A percentile compares a stretch with the other conserved stretches of the same genome.
Evolutionary conservation across 1,140 invertebrate species (phyloP).

Genomic region (Drosophila sproati): DNA sequence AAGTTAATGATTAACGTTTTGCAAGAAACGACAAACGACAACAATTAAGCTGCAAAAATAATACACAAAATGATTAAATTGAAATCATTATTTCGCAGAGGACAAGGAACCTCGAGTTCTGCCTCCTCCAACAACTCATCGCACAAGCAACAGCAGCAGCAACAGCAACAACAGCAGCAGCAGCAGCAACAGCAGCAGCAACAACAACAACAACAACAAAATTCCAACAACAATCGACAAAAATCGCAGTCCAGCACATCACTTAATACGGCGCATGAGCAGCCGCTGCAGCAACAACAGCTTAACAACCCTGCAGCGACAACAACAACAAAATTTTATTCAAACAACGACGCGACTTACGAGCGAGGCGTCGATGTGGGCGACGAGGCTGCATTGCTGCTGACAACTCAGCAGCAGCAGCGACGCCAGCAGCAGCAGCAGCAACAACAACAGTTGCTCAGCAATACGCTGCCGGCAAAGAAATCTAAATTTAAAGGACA

Average conservation of each 20-base stretch:
- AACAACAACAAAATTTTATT: constrained; percentile 72
- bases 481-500: constrained; percentile 80
- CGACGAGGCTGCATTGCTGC: constrained; percentile 71
- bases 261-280: constrained; percentile 75
- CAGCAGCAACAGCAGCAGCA: constrained; percentile 64
- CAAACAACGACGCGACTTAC: constrained; percentile 65
- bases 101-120: constrained; percentile 85
- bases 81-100: constrained; percentile 92
- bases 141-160: constrained; percentile 68
- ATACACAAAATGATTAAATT: constrained; percentile 89
- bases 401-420: constrained; percentile 63
- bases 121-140: constrained; percentile 74
- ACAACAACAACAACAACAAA: constrained; percentile 58
- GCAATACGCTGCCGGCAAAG: constrained; percentile 75
- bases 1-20: constrained; percentile 70
- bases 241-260: constrained; percentile 81
- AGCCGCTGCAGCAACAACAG: constrained; percentile 52
- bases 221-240: constrained; percentile 76
- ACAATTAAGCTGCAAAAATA: constrained; percentile 8
- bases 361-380: constrained; percentile 80
- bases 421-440: constrained; percentile 41
- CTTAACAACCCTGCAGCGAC: constrained; percentile 37
- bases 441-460: constrained; percentile 47
- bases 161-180: constrained; percentile 58
- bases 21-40: constrained; percentile 25